phyloP scores from a whole-genome alignment of 2,888 invertebrate genomes.

The Pseudococcus jackbeardsleyi region DNA sequence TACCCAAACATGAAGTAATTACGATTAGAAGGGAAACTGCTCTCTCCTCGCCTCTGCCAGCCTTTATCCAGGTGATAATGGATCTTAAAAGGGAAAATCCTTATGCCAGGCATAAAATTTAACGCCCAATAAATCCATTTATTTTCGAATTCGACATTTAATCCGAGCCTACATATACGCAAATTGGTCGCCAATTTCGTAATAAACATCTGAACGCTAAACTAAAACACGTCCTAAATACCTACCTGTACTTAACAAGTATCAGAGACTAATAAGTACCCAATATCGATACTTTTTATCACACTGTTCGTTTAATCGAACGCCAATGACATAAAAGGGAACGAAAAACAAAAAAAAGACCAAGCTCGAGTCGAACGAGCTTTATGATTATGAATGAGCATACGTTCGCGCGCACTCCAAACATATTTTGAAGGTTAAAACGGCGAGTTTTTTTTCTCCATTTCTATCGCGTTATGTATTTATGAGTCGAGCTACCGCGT shows the following conservation, averaged over 20 bases:
- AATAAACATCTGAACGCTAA: too few species aligned
- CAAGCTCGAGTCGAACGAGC: conserved; percentile 9
- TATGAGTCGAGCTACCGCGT: neutral
- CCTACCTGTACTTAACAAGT: neutral
- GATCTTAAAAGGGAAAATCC: too few species aligned
- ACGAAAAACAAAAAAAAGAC: neutral
- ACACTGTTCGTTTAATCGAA: neutral
- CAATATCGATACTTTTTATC: neutral
- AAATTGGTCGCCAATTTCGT: too few species aligned
- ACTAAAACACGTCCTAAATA: too few species aligned
- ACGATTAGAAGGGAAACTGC: too few species aligned
- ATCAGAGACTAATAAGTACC: neutral
- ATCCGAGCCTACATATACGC: too few species aligned
- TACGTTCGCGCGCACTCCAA: neutral
- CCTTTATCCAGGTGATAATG: too few species aligned
- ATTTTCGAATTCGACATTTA: too few species aligned
- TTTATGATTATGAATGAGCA: conserved; percentile 57
- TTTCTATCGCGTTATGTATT: conserved; percentile 10
- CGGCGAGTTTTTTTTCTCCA: conserved; percentile 21
- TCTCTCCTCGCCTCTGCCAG: too few species aligned
- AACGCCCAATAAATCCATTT: too few species aligned
- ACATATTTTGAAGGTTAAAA: conserved; percentile 33
- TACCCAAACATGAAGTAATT: too few species aligned
- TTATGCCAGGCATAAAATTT: too few species aligned
- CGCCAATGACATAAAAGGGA: neutral